Evolutionary conservation across 2,888 invertebrate genomes (phyloP).

Genomic region (Polyploca ridens): DNA sequence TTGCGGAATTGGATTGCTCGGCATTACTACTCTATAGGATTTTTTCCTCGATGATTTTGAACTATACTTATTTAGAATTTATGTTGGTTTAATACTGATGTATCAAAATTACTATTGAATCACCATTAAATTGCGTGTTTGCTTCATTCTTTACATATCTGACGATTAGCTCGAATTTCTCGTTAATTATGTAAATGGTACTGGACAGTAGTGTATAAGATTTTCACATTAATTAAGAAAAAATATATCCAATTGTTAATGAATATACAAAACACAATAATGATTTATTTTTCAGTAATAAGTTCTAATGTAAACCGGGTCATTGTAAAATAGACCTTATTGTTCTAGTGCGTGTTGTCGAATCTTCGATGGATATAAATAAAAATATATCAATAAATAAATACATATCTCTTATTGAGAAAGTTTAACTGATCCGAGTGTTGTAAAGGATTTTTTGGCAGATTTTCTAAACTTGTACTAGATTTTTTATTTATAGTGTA

Average conservation of each 20-base stretch:
- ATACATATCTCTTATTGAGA: not conserved
- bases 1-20: too few relatives aligned
- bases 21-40: too few relatives aligned
- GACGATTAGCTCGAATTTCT: not conserved
- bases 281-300: not conserved
- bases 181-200: not conserved
- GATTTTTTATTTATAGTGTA: not conserved
- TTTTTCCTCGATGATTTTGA: too few relatives aligned
- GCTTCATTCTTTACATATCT: not conserved
- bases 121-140: too few relatives aligned
- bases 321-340: constrained; percentile 1
- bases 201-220: constrained; percentile 22
- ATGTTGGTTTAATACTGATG: too few relatives aligned
- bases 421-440: not conserved
- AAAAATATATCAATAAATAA: not conserved
- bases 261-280: not conserved
- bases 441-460: not conserved
- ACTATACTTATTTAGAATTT: too few relatives aligned
- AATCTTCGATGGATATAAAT: not conserved
- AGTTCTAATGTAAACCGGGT: not conserved
- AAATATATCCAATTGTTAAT: constrained; percentile 6
- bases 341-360: not conserved
- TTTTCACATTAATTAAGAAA: not conserved
- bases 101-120: too few relatives aligned
- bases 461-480: not conserved